A percentile compares a stretch with the other conserved stretches of the same genome.
phyloP scores from a whole-genome alignment of 2,113 vertebrate species.

The Heteronetta atricapilla region DNA sequence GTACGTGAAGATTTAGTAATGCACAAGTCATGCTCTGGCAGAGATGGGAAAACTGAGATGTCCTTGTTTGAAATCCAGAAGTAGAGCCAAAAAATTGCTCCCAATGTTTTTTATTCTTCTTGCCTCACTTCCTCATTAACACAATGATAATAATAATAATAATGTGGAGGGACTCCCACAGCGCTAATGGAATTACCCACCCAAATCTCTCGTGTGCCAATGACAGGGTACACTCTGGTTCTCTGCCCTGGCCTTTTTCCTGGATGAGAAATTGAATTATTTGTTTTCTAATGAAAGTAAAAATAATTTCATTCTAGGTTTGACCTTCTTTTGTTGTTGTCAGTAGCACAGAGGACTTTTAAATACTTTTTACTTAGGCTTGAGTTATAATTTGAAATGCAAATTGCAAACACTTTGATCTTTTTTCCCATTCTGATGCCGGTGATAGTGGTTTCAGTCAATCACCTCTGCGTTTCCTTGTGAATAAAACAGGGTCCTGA shows the following conservation, averaged over 20 bases:
- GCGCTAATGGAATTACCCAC: slow-evolving; percentile 65
- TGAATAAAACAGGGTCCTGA: not conserved
- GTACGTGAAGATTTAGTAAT: not conserved
- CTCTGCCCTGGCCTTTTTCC: not conserved
- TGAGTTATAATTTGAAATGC: not conserved
- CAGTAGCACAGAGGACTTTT: not conserved
- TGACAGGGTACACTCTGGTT: not conserved
- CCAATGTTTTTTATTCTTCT: not conserved
- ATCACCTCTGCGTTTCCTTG: not conserved
- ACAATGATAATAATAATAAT: not conserved
- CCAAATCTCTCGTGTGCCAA: not conserved
- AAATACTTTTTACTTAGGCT: not conserved
- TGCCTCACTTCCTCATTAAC: slow-evolving; percentile 7
- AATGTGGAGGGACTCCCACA: slow-evolving; percentile 5
- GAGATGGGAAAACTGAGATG: not conserved
- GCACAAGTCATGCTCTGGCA: not conserved
- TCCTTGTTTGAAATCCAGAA: not conserved
- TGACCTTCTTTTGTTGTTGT: not conserved
- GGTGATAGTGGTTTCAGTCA: not conserved
- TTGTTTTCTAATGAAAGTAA: not conserved
- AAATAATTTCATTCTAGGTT: not conserved
- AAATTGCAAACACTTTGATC: not conserved
- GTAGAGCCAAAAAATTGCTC: not conserved
- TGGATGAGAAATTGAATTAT: not conserved
- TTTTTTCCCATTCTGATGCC: not conserved